Percentiles rank a stretch among this genome's conserved stretches.
Conservation (phyloP, 2,888 invertebrate species). For the Fragum whitleyi region DNA sequence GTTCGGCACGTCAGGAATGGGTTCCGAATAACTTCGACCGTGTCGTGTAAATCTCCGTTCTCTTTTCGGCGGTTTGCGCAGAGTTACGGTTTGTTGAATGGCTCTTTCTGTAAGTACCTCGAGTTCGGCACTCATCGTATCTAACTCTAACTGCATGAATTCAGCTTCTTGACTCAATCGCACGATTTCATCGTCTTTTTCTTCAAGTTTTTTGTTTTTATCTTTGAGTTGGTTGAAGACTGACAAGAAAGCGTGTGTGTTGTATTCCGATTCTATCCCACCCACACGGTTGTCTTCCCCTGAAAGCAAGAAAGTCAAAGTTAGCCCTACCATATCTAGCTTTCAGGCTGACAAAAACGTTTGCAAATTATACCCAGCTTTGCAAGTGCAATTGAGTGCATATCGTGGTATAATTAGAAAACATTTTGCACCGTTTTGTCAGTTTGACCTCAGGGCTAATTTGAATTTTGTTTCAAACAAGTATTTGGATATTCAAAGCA, state of each 20-base stretch:
- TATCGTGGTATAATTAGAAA: no score
- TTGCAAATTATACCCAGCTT: no score
- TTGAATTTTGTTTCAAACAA: no score
- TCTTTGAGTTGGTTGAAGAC: constrained; percentile 53
- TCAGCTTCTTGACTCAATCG: constrained; percentile 44
- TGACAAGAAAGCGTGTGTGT: constrained; percentile 31
- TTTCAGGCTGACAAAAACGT: no score
- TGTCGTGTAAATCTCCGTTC: constrained; percentile 10
- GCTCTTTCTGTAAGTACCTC: constrained; percentile 39
- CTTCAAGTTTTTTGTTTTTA: constrained; percentile 40
- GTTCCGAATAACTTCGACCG: constrained; percentile 11
- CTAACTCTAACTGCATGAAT: constrained; percentile 48
- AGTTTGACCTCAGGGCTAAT: no score
- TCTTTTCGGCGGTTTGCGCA: not conserved
- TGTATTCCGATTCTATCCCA: not conserved
- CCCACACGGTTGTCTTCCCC: not conserved
- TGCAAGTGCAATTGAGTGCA: no score
- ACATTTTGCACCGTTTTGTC: no score
- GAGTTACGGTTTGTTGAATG: not conserved
- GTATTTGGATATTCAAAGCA: no score
- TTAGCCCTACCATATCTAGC: no score
- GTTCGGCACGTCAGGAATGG: not conserved
- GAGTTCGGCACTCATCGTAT: constrained; percentile 47
- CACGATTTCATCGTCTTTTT: constrained; percentile 44
- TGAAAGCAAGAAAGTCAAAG: not conserved